phyloP scores from a whole-genome alignment of 2,113 vertebrate genomes.

The Pollimyrus isidori region DNA sequence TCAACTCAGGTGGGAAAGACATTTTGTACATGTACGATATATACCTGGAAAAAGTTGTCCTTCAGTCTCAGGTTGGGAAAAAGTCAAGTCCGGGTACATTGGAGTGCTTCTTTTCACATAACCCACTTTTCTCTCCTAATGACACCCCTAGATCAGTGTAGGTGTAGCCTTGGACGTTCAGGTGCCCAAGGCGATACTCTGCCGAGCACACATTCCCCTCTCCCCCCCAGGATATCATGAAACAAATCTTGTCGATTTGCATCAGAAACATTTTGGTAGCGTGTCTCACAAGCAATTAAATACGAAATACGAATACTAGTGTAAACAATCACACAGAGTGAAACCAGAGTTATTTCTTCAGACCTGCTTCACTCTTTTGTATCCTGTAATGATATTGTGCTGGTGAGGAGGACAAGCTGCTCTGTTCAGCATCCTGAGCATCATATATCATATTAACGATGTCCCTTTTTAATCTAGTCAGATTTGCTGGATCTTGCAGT shows the following conservation, averaged over 20 bases:
- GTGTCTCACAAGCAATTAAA: background rate
- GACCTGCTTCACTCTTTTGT: background rate
- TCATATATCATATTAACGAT: background rate
- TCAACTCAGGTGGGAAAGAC: too few species aligned
- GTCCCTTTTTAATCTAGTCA: background rate
- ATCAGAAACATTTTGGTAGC: background rate
- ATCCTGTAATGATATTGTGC: background rate
- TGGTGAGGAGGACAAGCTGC: background rate
- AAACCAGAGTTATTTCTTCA: background rate
- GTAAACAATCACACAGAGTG: background rate
- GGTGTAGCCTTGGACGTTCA: background rate
- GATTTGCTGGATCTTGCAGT: background rate
- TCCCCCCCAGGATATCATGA: background rate
- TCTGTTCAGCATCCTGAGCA: background rate
- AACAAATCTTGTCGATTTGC: background rate
- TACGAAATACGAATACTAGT: background rate
- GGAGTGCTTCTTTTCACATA: background rate
- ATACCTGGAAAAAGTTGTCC: too few species aligned
- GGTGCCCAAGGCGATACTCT: background rate
- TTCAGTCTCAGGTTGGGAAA: too few species aligned
- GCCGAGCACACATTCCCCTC: background rate
- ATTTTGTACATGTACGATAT: too few species aligned
- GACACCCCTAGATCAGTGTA: background rate
- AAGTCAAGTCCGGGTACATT: background rate
- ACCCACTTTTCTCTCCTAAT: background rate